phyloP scores from a whole-genome alignment of 2,888 invertebrate genomes.

The Panzeria rudis region DNA sequence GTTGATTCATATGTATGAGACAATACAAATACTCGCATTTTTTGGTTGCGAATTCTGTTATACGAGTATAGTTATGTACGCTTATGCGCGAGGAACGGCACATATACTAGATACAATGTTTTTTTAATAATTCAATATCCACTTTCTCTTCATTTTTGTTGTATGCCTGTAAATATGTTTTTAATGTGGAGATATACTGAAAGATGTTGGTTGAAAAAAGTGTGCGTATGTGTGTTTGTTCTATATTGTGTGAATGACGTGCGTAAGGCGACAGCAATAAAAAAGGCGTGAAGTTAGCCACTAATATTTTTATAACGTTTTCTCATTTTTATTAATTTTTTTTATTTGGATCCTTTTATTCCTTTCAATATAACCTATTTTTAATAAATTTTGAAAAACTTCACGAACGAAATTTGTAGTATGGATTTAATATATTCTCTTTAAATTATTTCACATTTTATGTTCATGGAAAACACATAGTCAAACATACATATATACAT shows the following conservation, averaged over 20 bases:
- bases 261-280: background rate
- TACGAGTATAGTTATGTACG: background rate
- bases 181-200: background rate
- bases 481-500: background rate
- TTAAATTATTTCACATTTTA: too few relatives aligned
- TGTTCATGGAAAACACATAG: too few relatives aligned
- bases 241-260: background rate
- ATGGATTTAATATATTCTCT: too few relatives aligned
- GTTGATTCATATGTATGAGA: slow-evolving; percentile 3
- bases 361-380: background rate
- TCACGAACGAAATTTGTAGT: background rate
- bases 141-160: background rate
- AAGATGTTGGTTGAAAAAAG: background rate
- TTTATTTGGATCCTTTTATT: background rate
- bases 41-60: background rate
- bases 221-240: background rate
- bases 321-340: too few relatives aligned
- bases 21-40: background rate
- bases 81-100: too few relatives aligned
- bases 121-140: background rate
- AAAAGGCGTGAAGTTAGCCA: background rate
- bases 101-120: background rate
- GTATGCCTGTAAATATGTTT: background rate
- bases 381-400: background rate
- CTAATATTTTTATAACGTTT: background rate